phyloP scores from a whole-genome alignment of 2,888 invertebrate genomes.

The Pogonocherus hispidulus region DNA sequence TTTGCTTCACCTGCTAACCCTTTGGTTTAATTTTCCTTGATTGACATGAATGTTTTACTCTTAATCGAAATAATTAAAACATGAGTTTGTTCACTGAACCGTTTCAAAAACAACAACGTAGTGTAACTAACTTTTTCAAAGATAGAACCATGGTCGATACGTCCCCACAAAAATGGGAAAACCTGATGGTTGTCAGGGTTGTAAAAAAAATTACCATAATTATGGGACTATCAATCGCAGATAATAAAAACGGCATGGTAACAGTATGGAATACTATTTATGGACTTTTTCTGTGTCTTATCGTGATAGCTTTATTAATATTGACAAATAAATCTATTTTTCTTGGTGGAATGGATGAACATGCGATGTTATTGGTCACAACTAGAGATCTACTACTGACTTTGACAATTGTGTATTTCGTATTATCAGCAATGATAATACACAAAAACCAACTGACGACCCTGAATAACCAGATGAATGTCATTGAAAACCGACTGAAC shows the following conservation, averaged over 20 bases:
- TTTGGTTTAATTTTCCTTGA: too few species aligned
- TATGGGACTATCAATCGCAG: not conserved
- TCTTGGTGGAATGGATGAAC: not conserved
- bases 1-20: too few species aligned
- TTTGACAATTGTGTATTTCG: not conserved
- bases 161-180: not conserved
- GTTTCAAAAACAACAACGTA: not conserved
- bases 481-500: constrained; percentile 7
- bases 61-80: too few species aligned
- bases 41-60: too few species aligned
- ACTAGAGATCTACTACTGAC: not conserved
- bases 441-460: not conserved
- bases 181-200: not conserved
- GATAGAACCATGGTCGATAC: not conserved
- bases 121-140: not conserved
- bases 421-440: not conserved
- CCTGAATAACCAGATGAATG: not conserved
- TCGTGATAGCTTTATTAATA: not conserved
- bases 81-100: not conserved
- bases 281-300: not conserved
- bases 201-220: not conserved
- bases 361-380: not conserved
- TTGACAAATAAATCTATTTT: not conserved
- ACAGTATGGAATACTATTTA: not conserved
- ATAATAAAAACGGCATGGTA: not conserved